Base-by-base conservation (phyloP, 2,888 invertebrate species). In the Synanthedon andrenaeformis region DNA sequence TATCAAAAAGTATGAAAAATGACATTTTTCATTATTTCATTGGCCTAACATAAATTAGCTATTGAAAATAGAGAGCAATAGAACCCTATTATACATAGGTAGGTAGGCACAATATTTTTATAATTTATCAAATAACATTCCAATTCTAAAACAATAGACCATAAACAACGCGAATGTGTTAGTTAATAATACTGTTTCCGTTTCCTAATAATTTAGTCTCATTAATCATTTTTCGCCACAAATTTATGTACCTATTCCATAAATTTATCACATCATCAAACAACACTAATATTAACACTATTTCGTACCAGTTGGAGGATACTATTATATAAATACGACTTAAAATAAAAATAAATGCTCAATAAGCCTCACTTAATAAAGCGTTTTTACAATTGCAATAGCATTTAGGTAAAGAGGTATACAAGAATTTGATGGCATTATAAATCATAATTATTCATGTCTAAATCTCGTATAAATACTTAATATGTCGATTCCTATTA, bases 311-410 rank as follows among this genome's bases (percentile, higher is more conserved):
- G 10, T 58, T 59, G 61, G 64, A 61, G 65, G 65, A 62, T 60
- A 60, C 66, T 70, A 49, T 70, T 72, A 71, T 74, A 65, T 64
- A 75, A 76, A 75, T 76, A 81, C 74, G 71, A 72, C 68, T 74
- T 74, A 52, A 62, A 69, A 62, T 71, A 74, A 70, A 79, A 80
- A 70, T 84, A 84, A 84, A 85, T 85, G 85, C 84, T 75, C 76
- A 69, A 63, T 66, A 81, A 85, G 85, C 85, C 85, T 84, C 85
- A 76, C 70, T 70, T 70, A 69, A 69, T 70, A 73, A 77, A 79
- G 76, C 78, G 69, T 70, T 51, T 45, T 14, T 45, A 45, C 45
- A 45, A 11, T 13, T 13, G n/a, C 45, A 6, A 12, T 12, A 45
- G 45, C 45, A 35, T 10, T 35, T 35, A 35, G 35, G 35, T 35